Evolutionary conservation across 2,113 vertebrate genomes (phyloP).

Genomic region (Lepidothrix coronata): DNA sequence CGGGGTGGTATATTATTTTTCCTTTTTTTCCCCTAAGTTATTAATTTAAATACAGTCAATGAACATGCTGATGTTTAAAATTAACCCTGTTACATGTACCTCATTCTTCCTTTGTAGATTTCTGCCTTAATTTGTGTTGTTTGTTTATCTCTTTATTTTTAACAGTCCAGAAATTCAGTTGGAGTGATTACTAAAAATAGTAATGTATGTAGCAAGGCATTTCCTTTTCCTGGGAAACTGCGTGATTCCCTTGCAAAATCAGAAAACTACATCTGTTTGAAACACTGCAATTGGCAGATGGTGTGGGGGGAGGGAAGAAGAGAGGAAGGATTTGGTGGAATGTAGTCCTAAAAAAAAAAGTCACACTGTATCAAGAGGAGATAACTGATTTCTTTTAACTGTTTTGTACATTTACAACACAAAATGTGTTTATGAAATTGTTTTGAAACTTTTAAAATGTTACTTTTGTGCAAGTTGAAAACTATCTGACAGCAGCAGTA

Average conservation of each 20-base stretch:
- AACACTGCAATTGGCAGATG: constrained; percentile 27
- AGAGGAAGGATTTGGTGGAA: constrained; percentile 5
- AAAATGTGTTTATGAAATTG: not conserved
- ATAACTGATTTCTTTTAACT: not conserved
- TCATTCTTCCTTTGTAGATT: not conserved
- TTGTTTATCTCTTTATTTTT: constrained; percentile 7
- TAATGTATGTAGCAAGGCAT: constrained; percentile 47
- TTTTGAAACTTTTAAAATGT: not conserved
- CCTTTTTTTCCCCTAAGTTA: not conserved
- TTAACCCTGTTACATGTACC: not conserved
- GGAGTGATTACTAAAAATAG: constrained; percentile 51
- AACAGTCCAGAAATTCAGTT: constrained; percentile 25
- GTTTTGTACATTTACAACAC: not conserved
- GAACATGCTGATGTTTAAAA: not conserved
- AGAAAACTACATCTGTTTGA: constrained; percentile 19
- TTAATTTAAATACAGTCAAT: not conserved
- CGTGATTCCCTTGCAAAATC: constrained; percentile 5
- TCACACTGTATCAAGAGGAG: not conserved
- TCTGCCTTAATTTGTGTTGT: not conserved
- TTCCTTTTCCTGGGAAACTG: constrained; percentile 60
- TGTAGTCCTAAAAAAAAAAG: not conserved
- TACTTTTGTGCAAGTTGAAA: not conserved
- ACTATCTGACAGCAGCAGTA: not conserved
- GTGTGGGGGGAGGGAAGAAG: not conserved
- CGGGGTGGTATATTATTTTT: not conserved